Evolutionary conservation across 1,140 invertebrate species (phyloP), one percentile per base, ranked within the genome.

Genomic region (Philotrypesis tridentata): DNA sequence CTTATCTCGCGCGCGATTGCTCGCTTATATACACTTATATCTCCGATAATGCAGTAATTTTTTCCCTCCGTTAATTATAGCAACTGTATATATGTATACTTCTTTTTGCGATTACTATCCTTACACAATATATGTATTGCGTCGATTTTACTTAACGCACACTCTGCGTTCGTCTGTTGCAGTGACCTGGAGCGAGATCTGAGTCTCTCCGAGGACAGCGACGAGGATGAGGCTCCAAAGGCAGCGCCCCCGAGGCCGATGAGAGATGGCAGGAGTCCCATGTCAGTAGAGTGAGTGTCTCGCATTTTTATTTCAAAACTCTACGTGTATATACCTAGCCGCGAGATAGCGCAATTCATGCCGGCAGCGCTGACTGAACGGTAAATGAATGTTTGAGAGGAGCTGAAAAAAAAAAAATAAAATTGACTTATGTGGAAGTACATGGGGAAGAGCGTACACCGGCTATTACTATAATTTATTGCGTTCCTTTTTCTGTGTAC

Each of bases 191-290:
- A 91, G 81, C 90, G 92, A 85, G 94, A 95, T 87, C 86, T 95
- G 78, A 92, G 92, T 60, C 85, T 95, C 27, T 95, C 94, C 9
- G 93, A 93, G 75, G 93, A 94, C 78, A 94, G 94, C 80, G 94
- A 94, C 73, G 93, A 93, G 78, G 94, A 94, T 72, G 90, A 92
- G 11, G 84, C 84, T 61, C 85, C 71, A 48, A 88, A 89, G 83
- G 87, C 89, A 74, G 83, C 74, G 37, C 74, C 75, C 71, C 82
- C 87, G 27, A 88, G 86, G 68, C 61, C 87, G 55, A 40, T 87
- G 25, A 88, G 87, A 75, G 86, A 83, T 76, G 86, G 82, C 67
- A 87, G 87, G 73, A 91, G 85, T 85, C 89, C 89, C 79, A 82
- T 89, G 48, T 82, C 87, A 25, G 86, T 87, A 71, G 87, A 89